phyloP scores from a whole-genome alignment of 1,140 invertebrate species.

The Protaetia brevitarsis region DNA sequence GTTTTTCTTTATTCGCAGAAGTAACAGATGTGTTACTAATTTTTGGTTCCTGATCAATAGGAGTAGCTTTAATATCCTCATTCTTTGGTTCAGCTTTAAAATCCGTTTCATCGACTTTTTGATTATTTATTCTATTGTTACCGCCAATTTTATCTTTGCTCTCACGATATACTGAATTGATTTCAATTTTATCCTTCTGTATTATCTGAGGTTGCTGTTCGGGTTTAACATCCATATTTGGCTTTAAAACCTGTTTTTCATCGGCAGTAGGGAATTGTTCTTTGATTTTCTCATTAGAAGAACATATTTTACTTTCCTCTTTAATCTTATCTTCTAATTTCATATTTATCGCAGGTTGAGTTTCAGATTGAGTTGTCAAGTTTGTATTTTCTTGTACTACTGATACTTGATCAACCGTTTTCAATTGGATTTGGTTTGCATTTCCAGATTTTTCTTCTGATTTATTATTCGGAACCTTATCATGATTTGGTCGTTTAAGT shows the following conservation, averaged over 20 bases:
- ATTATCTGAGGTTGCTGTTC: neutral
- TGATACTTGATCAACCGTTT: neutral
- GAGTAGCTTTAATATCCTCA: neutral
- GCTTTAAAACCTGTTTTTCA: neutral
- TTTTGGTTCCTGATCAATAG: neutral
- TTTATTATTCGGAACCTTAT: neutral
- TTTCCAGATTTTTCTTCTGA: neutral
- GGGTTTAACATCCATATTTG: neutral
- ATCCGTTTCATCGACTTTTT: neutral
- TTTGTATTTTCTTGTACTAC: neutral
- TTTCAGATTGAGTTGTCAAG: neutral
- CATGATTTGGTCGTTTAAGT: neutral
- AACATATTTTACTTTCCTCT: neutral
- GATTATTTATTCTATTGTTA: neutral
- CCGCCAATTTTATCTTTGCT: neutral
- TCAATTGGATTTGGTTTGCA: slow-evolving; percentile 8
- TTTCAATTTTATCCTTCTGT: neutral
- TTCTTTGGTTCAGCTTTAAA: neutral
- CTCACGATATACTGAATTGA: neutral
- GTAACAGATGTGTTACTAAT: neutral
- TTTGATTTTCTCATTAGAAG: neutral
- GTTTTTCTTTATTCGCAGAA: neutral
- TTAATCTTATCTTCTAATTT: neutral
- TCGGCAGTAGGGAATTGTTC: neutral
- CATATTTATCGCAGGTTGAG: neutral